Base-by-base conservation (phyloP, 2,797 vertebrate genomes). In the Syngnathus acus region DNA sequence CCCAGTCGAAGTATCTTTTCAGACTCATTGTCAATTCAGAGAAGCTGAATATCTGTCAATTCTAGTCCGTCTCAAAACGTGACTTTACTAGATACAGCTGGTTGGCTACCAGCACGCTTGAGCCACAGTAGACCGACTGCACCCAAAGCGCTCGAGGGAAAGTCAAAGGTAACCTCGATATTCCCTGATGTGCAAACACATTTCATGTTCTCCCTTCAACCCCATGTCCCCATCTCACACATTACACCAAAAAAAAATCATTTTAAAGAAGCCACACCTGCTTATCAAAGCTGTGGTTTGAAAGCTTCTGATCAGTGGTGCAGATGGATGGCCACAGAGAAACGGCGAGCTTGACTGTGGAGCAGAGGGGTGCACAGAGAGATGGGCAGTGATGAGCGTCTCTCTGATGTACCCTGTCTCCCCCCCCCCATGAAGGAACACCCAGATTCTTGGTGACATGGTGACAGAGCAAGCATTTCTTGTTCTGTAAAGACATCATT, bases 231-330 rank as follows among this genome's bases (percentile, higher is more conserved):
- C 65, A 40, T 75, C 76, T 77, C 64, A 70, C 55, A 67, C 68
- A 45, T 69, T 70, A 79, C 78, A 83, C 62, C 68, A 63, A 77
- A 81, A 71, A 71, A 71, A 73, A 74, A 72, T 71, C 73, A 75
- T 86, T 80, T 82, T 66, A 80, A 59, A 76, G 47, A 67, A 73
- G 57, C 59, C 77, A 65, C 73, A 76, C 77, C 79, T 79, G 78
- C 79, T 75, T 84, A 85, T 86, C 82, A 82, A 67, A 72, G 78
- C 66, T 37, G 1, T 47, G 66, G 76, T 70, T 71, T 72, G 76
- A 81, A 76, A 73, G 72, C 72, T 23, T 64, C 74, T 73, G 83
- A 76, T 83, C 86, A 84, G 47, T 78, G 86, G 85, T 89, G 88
- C 86, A 88, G 83, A 86, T 78, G 87, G 84, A 78, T 84, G 82